Evolutionary conservation across 2,797 vertebrate genomes (phyloP), one percentile per base, ranked within the genome.

Genomic region (Mormyrops boulengeri): DNA sequence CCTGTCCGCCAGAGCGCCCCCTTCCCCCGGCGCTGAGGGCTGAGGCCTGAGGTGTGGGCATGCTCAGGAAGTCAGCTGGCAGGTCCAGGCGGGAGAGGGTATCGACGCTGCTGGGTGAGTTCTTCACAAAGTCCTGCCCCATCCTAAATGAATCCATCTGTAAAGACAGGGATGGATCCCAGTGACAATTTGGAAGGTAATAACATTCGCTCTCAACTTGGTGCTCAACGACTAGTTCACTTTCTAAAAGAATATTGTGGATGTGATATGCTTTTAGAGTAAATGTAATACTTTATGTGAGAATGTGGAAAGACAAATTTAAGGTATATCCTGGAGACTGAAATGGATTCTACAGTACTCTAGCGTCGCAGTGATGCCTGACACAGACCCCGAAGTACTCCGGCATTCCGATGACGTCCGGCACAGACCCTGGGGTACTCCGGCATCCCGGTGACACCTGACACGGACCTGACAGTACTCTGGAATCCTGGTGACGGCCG

Each of bases 81-180:
- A 97, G 2, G 0, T 95, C 93, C 91, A 96, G 87, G 89, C 95
- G 92, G 0, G 92, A 92, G 89, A 97, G 91, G 53, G 94, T 93
- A 44, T 96, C 95, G 87, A 96, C 86, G 49, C 93, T 92, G 62
- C 91, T 92, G 17, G 96, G 94, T 52, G 96, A 95, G 88, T 93
- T 95, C 91, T 96, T 97, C 55, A 96, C 91, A 38, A 97, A 95
- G 8, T 97, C 97, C 92, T 96, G 95, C 89, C 96, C 96, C 97
- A 97, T 97, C 94, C 97, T 97, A 93, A 99, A 98, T 88, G 98
- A 99, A 94, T 99, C 98, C 9, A 96, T 96, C 98, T 99, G 91
- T 93, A 95, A 89, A 4, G 4, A 88, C n/a, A 17, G 11, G 22
- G 19, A 88, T 57, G 38, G 5, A 80, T 41, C 38, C 4, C 30